These are phyloP conservation scores for Corythoichthys haematopterus DNA, from an alignment of 2,113 vertebrate genomes.

Conservation along the genomic window DNA sequence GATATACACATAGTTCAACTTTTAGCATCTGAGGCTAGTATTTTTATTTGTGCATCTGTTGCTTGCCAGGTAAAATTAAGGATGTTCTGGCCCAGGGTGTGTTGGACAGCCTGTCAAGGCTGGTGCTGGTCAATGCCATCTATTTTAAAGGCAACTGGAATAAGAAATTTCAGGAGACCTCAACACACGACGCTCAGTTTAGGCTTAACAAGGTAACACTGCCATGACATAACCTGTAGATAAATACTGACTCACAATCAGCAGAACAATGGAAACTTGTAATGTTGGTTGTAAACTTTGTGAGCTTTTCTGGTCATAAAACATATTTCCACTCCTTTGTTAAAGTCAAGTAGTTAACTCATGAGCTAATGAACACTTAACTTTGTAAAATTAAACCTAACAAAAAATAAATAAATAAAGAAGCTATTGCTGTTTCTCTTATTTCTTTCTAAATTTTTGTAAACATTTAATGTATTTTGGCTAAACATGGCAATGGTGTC, in stretches of 20 bases:
- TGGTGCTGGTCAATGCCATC: constrained; percentile 89
- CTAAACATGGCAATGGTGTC: background rate
- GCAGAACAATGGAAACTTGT: background rate
- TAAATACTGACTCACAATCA: background rate
- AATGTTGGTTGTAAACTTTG: background rate
- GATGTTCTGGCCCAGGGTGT: constrained; percentile 69
- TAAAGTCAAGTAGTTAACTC: background rate
- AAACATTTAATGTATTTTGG: no score
- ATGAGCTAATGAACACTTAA: background rate
- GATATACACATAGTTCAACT: no score
- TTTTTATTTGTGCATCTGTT: background rate
- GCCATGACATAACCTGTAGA: background rate
- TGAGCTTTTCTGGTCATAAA: background rate
- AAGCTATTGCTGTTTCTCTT: no score
- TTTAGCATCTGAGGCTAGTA: background rate
- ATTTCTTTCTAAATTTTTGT: no score
- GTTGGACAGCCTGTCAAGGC: constrained; percentile 67
- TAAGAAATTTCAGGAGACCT: constrained; percentile 65
- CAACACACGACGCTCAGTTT: constrained; percentile 73
- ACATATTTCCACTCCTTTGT: background rate
- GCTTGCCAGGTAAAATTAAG: constrained; percentile 80
- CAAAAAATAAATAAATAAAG: no score
- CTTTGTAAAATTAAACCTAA: no score
- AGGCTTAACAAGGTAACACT: constrained; percentile 58
- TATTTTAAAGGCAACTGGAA: constrained; percentile 92